A percentile compares a stretch with the other conserved stretches of the same genome.
Evolutionary conservation across 2,888 invertebrate genomes (phyloP).

Genomic region (Steromphala cineraria): DNA sequence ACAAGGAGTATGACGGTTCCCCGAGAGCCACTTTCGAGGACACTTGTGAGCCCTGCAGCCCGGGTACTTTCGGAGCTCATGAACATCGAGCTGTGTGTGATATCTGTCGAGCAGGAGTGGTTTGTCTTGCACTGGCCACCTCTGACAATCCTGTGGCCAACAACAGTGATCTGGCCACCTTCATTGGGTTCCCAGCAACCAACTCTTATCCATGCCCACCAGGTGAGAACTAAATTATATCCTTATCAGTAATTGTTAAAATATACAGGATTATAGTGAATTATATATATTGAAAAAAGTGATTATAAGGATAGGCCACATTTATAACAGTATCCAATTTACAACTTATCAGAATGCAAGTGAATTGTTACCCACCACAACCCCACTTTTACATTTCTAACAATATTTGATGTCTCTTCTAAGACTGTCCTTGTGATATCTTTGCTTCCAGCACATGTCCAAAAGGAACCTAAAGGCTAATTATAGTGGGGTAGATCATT

Average conservation of each 20-base stretch:
- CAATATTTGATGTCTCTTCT: too few relatives aligned
- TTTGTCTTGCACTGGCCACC: constrained; percentile 65
- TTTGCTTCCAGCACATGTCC: too few relatives aligned
- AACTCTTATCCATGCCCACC: constrained; percentile 69
- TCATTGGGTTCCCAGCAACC: constrained; percentile 63
- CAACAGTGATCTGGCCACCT: constrained; percentile 46
- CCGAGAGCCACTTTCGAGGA: constrained; percentile 61
- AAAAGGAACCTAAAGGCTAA: too few relatives aligned
- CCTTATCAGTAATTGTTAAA: too few relatives aligned
- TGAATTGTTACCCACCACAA: not conserved
- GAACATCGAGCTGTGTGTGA: constrained; percentile 61
- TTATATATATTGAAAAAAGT: too few relatives aligned
- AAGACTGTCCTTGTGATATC: too few relatives aligned
- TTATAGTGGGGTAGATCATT: too few relatives aligned
- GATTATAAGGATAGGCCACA: too few relatives aligned
- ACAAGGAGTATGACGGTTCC: constrained; percentile 68
- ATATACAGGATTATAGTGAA: too few relatives aligned
- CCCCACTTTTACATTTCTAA: too few relatives aligned
- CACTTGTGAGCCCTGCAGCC: constrained; percentile 71
- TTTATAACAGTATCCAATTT: too few relatives aligned
- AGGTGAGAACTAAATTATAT: constrained; percentile 59
- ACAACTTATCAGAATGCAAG: not conserved
- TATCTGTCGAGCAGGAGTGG: constrained; percentile 71
- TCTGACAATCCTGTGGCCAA: constrained; percentile 69
- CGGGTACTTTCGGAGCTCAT: constrained; percentile 69